Conservation (phyloP, 2,888 invertebrate genomes). For the Sipha maydis region DNA sequence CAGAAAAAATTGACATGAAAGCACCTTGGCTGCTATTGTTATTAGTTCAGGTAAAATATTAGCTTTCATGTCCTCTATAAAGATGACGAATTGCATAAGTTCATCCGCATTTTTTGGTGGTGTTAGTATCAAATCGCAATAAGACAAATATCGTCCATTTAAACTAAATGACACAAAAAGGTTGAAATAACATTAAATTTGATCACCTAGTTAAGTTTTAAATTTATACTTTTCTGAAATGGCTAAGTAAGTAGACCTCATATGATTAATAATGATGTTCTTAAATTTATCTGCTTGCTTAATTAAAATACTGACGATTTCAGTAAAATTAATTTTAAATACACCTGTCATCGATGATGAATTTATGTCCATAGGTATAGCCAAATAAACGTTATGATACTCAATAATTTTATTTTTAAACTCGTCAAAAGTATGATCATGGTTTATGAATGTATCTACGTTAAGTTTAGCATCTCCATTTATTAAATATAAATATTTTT, state of each 20-base stretch:
- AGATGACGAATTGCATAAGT: constrained; percentile 83
- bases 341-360: constrained; percentile 81
- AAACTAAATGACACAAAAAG: constrained; percentile 71
- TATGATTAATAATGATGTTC: not conserved
- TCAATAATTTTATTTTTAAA: constrained; percentile 68
- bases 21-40: constrained; percentile 73
- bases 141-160: constrained; percentile 83
- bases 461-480: constrained; percentile 77
- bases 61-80: constrained; percentile 79
- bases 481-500: constrained; percentile 80
- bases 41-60: constrained; percentile 79
- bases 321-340: constrained; percentile 85
- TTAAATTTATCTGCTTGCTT: constrained; percentile 4
- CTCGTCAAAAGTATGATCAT: constrained; percentile 73
- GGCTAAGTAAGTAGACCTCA: not conserved
- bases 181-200: constrained; percentile 54
- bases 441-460: constrained; percentile 76
- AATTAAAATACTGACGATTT: constrained; percentile 73
- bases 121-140: constrained; percentile 81
- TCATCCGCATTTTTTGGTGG: constrained; percentile 85
- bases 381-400: constrained; percentile 69
- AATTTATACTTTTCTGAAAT: constrained; percentile 28
- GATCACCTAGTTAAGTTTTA: not conserved
- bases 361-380: constrained; percentile 70
- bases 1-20: constrained; percentile 82